Conservation (phyloP, 2,797 vertebrate species). For the Paramormyrops hopkinsi region DNA sequence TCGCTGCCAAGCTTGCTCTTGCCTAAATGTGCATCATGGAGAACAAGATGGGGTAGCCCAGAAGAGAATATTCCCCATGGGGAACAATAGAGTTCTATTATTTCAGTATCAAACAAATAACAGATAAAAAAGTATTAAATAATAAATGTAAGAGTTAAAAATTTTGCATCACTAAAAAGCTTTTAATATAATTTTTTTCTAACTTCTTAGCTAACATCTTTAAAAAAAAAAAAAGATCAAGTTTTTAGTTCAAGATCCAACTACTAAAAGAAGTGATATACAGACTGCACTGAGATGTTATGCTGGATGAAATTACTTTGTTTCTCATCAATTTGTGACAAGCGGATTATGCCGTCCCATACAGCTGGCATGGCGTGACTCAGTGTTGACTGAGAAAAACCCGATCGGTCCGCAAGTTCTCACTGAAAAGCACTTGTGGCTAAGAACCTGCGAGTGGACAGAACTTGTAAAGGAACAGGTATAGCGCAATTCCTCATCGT, state of each 20-base stretch:
- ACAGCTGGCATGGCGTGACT: too few species aligned
- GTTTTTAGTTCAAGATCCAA: too few species aligned
- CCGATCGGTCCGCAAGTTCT: too few species aligned
- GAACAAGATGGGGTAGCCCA: neutral
- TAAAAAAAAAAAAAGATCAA: neutral
- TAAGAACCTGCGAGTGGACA: too few species aligned
- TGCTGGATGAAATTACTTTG: neutral
- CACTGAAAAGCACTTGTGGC: too few species aligned
- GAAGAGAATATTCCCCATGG: neutral
- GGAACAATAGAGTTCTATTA: neutral
- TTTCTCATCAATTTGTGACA: neutral
- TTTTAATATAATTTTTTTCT: neutral
- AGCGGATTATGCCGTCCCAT: too few species aligned
- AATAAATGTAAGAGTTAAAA: neutral
- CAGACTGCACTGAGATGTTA: neutral
- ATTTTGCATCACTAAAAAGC: neutral
- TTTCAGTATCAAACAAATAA: neutral
- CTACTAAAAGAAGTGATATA: neutral
- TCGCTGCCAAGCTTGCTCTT: neutral
- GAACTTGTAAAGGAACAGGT: too few species aligned
- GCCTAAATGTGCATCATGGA: neutral
- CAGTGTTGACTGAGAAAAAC: too few species aligned
- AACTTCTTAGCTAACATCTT: too few species aligned
- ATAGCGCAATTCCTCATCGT: too few species aligned
- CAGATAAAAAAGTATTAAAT: neutral